phyloP scores from a whole-genome alignment of 2,797 vertebrate genomes.

The Crocidura indochinensis region DNA sequence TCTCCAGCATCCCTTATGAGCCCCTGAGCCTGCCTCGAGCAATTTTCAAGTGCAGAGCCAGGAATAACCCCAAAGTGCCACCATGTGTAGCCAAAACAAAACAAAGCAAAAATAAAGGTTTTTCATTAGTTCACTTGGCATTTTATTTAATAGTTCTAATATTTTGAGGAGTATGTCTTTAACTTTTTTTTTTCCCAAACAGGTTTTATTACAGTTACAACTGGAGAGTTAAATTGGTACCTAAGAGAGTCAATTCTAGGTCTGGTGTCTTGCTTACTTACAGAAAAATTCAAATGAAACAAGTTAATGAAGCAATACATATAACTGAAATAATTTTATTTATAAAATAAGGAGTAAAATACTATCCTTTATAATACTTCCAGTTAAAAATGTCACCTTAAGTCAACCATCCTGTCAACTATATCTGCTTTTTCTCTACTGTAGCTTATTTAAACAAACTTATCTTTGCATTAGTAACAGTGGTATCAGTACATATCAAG shows the following conservation, averaged over 20 bases:
- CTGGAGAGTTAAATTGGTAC: neutral
- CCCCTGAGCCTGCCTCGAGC: no score
- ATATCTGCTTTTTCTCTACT: constrained; percentile 17
- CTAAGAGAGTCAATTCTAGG: neutral
- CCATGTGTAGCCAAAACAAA: no score
- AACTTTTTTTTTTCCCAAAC: neutral
- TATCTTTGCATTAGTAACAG: constrained; percentile 26
- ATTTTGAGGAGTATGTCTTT: neutral
- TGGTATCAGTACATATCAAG: constrained; percentile 36
- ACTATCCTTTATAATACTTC: neutral
- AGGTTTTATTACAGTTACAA: neutral
- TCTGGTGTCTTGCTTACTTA: neutral
- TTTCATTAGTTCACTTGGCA: neutral
- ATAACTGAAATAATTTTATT: neutral
- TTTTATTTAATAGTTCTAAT: neutral
- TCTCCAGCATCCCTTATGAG: no score
- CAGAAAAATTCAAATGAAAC: neutral
- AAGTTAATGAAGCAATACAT: neutral
- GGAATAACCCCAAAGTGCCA: no score
- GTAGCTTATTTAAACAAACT: constrained; percentile 45
- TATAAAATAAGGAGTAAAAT: constrained; percentile 27
- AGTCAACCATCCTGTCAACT: neutral
- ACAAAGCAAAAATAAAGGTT: no score
- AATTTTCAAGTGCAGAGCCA: no score
- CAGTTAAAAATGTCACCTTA: constrained; percentile 24